Conservation (phyloP, 2,797 vertebrate species). For the Sebastes minor region DNA sequence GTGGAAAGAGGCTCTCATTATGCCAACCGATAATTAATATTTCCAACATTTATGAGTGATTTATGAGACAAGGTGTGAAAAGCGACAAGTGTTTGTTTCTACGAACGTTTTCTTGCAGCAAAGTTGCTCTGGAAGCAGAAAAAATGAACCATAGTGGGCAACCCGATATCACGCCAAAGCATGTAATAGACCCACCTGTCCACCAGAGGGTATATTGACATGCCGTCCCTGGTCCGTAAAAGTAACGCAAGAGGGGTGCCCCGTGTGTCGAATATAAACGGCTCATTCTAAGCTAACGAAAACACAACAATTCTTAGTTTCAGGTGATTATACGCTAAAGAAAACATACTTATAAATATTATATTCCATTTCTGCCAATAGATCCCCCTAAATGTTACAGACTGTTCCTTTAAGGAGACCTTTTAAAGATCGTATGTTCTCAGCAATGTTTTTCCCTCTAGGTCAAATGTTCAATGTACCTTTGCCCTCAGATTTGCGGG, state of each 20-base stretch:
- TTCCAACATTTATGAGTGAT: slow-evolving; percentile 30
- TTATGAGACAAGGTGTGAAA: background rate
- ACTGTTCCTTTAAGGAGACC: background rate
- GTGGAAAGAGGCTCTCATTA: slow-evolving; percentile 47
- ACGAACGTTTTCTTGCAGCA: background rate
- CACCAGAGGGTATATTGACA: no score
- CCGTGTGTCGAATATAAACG: no score
- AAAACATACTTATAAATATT: background rate
- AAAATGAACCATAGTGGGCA: background rate
- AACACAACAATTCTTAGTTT: background rate
- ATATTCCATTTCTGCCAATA: background rate
- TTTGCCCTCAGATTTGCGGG: background rate
- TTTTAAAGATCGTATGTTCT: background rate
- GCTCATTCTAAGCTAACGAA: no score
- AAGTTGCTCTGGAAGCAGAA: background rate
- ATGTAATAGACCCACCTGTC: no score
- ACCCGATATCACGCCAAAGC: no score
- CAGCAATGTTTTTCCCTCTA: background rate
- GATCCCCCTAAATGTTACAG: background rate
- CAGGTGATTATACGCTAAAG: background rate
- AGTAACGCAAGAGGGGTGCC: no score
- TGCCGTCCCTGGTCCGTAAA: no score
- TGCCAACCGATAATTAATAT: slow-evolving; percentile 36
- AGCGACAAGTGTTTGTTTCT: background rate
- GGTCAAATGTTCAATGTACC: background rate